phyloP scores from a whole-genome alignment of 2,113 vertebrate species.

The Crotalus tigris region DNA sequence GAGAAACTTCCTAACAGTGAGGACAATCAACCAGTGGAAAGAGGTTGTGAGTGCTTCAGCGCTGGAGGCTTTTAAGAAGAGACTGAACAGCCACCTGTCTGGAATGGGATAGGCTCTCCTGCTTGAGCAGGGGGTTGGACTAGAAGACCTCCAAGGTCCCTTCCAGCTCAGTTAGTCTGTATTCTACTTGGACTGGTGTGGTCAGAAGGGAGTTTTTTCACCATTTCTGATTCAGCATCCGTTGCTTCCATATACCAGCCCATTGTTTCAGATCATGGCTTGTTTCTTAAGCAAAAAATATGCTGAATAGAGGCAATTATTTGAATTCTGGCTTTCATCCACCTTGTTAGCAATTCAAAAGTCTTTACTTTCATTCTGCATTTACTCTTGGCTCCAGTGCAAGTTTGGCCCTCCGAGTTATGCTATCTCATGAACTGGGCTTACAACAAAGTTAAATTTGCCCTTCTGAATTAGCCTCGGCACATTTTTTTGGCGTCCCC shows the following conservation, averaged over 20 bases:
- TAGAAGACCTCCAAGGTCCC: background rate
- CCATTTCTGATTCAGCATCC: conserved; percentile 23
- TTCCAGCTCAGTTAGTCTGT: background rate
- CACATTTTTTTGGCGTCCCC: conserved; percentile 3
- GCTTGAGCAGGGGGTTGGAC: background rate
- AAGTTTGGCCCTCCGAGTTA: background rate
- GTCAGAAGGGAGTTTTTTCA: background rate
- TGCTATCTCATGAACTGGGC: background rate
- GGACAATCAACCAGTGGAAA: too few relatives aligned
- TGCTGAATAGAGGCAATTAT: conserved; percentile 61
- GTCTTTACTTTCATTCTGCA: conserved; percentile 48
- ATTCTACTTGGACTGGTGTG: background rate
- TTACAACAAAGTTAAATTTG: conserved; percentile 10
- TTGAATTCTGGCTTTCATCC: conserved; percentile 52
- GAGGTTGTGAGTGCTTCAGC: background rate
- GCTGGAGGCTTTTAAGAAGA: background rate
- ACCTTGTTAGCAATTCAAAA: conserved; percentile 35
- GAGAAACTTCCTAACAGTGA: too few relatives aligned
- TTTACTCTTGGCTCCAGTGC: conserved; percentile 40
- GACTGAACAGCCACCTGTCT: background rate
- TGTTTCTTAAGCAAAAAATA: conserved; percentile 32
- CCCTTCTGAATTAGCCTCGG: background rate
- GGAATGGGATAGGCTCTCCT: background rate
- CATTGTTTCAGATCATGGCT: conserved; percentile 45
- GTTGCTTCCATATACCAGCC: conserved; percentile 27